Conservation (phyloP, 2,888 invertebrate genomes). For the Phlogophora meticulosa region DNA sequence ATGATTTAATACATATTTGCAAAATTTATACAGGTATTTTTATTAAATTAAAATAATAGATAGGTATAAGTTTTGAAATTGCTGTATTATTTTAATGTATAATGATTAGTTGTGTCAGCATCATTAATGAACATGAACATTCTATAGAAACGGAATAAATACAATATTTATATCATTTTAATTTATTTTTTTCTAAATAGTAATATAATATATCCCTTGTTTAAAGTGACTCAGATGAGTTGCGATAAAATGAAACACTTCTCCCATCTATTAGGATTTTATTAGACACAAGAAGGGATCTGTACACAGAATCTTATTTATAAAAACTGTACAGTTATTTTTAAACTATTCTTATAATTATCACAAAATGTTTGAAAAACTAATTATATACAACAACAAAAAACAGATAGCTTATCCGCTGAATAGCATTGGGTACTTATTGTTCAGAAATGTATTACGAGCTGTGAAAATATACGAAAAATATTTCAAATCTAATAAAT, state of each 20-base stretch:
- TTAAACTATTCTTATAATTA: slow-evolving; percentile 61
- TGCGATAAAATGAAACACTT: slow-evolving; percentile 55
- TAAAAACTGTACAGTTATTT: slow-evolving; percentile 65
- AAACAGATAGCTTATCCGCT: slow-evolving; percentile 44
- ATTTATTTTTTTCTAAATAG: slow-evolving; percentile 66
- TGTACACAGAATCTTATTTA: slow-evolving; percentile 65
- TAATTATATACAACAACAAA: slow-evolving; percentile 59
- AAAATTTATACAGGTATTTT: slow-evolving; percentile 61
- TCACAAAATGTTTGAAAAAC: slow-evolving; percentile 54
- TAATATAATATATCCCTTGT: slow-evolving; percentile 13
- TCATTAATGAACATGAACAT: slow-evolving; percentile 80
- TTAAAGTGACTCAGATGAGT: background rate
- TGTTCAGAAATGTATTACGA: slow-evolving; percentile 1
- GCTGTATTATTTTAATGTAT: slow-evolving; percentile 76
- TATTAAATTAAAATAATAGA: slow-evolving; percentile 61
- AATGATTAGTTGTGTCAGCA: slow-evolving; percentile 80
- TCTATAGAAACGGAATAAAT: slow-evolving; percentile 85
- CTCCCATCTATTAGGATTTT: slow-evolving; percentile 61
- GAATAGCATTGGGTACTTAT: slow-evolving; percentile 18
- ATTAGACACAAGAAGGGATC: slow-evolving; percentile 67
- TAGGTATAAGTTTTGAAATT: slow-evolving; percentile 77
- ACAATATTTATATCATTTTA: slow-evolving; percentile 82
- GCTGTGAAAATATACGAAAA: background rate
- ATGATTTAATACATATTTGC: slow-evolving; percentile 63
- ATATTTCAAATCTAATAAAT: too few species aligned